Evolutionary conservation across 2,888 invertebrate species (phyloP).

Genomic region (Druceiella hillmani): DNA sequence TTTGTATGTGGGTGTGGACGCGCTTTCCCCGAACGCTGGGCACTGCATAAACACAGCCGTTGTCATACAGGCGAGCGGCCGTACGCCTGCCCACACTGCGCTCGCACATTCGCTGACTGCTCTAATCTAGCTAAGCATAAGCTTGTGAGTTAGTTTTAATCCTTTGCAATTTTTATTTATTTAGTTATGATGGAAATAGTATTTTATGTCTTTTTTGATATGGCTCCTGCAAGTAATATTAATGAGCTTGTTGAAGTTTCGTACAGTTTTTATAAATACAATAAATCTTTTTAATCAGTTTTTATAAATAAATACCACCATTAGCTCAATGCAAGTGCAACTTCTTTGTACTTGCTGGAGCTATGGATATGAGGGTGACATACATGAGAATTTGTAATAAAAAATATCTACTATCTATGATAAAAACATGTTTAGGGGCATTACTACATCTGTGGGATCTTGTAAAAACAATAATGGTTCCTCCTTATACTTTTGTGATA

Average conservation of each 20-base stretch:
- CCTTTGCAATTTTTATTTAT: too few relatives aligned
- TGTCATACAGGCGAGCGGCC: conserved; percentile 65
- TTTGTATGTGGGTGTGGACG: conserved; percentile 54
- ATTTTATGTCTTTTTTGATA: conserved; percentile 4
- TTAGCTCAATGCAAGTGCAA: too few relatives aligned
- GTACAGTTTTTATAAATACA: neutral
- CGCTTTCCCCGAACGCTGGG: conserved; percentile 61
- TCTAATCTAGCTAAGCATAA: conserved; percentile 69
- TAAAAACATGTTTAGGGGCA: too few relatives aligned
- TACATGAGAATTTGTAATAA: too few relatives aligned
- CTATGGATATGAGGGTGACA: too few relatives aligned
- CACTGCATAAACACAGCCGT: conserved; percentile 58
- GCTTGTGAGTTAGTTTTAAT: conserved; percentile 33
- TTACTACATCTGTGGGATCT: too few relatives aligned
- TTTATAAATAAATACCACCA: too few relatives aligned
- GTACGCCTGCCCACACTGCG: conserved; percentile 65
- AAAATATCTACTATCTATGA: too few relatives aligned
- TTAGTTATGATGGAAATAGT: neutral
- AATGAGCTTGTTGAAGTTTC: conserved; percentile 26
- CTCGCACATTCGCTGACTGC: conserved; percentile 68
- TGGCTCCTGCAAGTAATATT: conserved; percentile 36
- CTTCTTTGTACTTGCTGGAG: too few relatives aligned
- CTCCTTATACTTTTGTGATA: too few relatives aligned
- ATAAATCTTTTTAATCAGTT: too few relatives aligned
- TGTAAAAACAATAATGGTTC: too few relatives aligned